These are phyloP conservation scores for Hemicordylus capensis DNA, from an alignment of 2,113 vertebrate species.

Conservation along the genomic window DNA sequence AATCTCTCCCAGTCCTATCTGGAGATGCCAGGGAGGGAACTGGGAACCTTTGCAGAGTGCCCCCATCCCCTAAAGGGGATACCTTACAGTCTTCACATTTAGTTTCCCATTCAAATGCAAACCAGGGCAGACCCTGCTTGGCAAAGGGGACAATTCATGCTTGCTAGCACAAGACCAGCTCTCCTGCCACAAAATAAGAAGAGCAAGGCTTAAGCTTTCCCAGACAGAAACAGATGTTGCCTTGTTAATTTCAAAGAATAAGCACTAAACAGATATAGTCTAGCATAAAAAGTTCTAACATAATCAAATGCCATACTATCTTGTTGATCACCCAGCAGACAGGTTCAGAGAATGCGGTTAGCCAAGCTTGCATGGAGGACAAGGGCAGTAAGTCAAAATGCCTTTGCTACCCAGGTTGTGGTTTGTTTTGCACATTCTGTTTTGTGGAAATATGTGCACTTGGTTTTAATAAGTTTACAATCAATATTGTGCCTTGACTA, in stretches of 20 bases:
- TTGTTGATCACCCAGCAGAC: not conserved
- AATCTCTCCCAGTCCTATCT: too few species aligned
- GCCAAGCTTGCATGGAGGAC: not conserved
- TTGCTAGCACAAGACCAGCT: too few species aligned
- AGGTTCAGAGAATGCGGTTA: not conserved
- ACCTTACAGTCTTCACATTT: too few species aligned
- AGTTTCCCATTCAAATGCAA: too few species aligned
- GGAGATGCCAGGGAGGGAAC: too few species aligned
- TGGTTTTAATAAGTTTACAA: slow-evolving; percentile 24
- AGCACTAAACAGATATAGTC: not conserved
- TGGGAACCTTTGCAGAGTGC: too few species aligned
- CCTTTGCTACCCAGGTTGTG: not conserved
- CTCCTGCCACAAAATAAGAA: not conserved
- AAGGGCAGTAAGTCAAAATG: not conserved
- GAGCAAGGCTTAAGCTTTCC: not conserved
- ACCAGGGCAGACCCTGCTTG: too few species aligned
- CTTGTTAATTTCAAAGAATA: not conserved
- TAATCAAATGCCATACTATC: not conserved
- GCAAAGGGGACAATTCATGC: too few species aligned
- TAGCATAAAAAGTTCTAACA: not conserved
- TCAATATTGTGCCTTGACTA: not conserved
- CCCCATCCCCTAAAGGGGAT: too few species aligned
- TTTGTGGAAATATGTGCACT: slow-evolving; percentile 10
- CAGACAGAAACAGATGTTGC: not conserved
- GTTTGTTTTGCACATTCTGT: slow-evolving; percentile 18